phyloP scores from a whole-genome alignment of 1,140 invertebrate species.

The Dysdera silvatica region DNA sequence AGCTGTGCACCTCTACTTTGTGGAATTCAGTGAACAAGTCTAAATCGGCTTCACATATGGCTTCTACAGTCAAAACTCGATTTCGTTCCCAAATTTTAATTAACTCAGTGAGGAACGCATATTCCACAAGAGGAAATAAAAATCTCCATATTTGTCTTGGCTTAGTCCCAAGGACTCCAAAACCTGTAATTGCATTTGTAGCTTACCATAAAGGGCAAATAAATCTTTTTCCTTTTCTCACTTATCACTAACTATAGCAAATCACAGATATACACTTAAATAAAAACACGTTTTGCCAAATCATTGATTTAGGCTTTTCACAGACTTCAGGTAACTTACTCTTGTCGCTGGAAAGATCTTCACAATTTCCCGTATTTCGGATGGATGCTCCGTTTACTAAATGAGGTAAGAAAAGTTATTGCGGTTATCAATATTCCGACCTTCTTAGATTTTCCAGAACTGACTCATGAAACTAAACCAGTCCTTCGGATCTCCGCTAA shows the following conservation, averaged over 20 bases:
- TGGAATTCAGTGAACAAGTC: background rate
- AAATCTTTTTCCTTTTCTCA: background rate
- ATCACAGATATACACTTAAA: background rate
- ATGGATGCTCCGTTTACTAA: background rate
- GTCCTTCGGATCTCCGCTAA: background rate
- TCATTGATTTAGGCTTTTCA: background rate
- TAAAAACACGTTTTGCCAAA: background rate
- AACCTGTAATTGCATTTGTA: background rate
- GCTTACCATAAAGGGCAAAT: background rate
- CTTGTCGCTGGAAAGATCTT: background rate
- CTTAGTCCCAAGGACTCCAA: background rate
- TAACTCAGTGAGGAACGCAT: background rate
- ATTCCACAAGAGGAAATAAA: background rate
- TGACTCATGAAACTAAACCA: background rate
- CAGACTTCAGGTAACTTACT: background rate
- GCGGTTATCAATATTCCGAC: background rate
- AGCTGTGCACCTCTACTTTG: background rate
- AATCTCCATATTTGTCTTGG: background rate
- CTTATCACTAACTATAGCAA: background rate
- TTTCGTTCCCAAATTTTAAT: background rate
- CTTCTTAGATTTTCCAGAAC: background rate
- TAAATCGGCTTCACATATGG: background rate
- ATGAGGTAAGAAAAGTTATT: slow-evolving; percentile 8
- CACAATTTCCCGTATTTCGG: background rate
- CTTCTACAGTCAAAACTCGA: no score